Evolutionary conservation across 2,888 invertebrate genomes (phyloP).

Genomic region (Glaucopsyche alexis): DNA sequence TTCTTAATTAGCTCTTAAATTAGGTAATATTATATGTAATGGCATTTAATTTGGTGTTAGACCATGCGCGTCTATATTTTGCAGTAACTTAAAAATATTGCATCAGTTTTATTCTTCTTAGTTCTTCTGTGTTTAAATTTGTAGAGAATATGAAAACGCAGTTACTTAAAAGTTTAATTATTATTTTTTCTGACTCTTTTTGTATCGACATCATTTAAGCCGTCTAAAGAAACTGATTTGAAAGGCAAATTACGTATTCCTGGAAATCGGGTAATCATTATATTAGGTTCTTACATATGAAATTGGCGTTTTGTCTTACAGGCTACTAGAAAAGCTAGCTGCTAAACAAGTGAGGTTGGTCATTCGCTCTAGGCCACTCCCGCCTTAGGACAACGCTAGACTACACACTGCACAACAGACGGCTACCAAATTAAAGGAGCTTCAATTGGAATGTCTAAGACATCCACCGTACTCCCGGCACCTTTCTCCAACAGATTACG

Average conservation of each 20-base stretch:
- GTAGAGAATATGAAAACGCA: neutral
- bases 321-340: too few species aligned
- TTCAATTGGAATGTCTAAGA: too few species aligned
- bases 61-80: neutral
- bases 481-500: too few species aligned
- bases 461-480: too few species aligned
- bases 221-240: neutral
- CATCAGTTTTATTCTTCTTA: neutral
- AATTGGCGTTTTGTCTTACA: too few species aligned
- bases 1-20: constrained; percentile 13
- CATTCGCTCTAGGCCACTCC: too few species aligned
- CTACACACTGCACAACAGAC: too few species aligned
- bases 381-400: too few species aligned
- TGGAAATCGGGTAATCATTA: neutral
- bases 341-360: too few species aligned
- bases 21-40: neutral
- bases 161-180: neutral
- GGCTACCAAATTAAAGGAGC: too few species aligned
- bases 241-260: constrained; percentile 1
- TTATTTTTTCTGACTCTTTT: neutral
- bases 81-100: neutral
- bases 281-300: too few species aligned
- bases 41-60: neutral
- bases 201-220: neutral
- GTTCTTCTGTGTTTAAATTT: neutral